A percentile compares a stretch with the other conserved stretches of the same genome.
Conservation (phyloP, 2,797 vertebrate species). For the Synanceia verrucosa region DNA sequence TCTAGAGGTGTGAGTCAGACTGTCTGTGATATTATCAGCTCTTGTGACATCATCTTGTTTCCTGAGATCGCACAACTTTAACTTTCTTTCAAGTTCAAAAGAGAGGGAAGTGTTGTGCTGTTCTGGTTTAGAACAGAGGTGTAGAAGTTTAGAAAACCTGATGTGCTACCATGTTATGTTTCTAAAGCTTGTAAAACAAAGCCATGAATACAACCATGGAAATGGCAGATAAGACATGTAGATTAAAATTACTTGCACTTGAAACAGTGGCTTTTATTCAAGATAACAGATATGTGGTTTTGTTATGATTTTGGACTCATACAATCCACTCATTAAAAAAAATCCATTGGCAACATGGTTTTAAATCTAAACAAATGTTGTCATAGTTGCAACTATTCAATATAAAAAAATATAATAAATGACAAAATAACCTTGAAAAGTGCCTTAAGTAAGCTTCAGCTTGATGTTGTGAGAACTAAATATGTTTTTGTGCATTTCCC, state of each 20-base stretch:
- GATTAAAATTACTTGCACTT: neutral
- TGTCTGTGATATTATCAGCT: slow-evolving; percentile 38
- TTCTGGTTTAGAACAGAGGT: neutral
- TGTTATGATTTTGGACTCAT: neutral
- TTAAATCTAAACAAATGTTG: neutral
- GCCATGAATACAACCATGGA: neutral
- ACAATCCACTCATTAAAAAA: neutral
- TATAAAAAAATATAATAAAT: neutral
- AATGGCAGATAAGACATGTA: neutral
- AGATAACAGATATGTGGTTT: neutral
- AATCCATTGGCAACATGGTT: neutral
- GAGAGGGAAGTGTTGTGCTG: neutral
- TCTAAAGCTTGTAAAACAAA: neutral
- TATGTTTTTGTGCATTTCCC: neutral
- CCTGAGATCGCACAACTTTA: slow-evolving; percentile 23
- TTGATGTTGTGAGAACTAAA: neutral
- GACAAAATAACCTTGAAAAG: too few species aligned
- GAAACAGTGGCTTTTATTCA: neutral
- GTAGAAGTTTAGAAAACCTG: neutral
- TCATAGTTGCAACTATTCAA: neutral
- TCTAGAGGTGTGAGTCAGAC: slow-evolving; percentile 39
- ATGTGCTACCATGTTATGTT: neutral
- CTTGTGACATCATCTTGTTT: slow-evolving; percentile 36
- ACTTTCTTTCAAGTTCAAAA: slow-evolving; percentile 20
- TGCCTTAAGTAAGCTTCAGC: neutral